Evolutionary conservation across 2,113 vertebrate genomes (phyloP).

Genomic region (Halcyon senegalensis): DNA sequence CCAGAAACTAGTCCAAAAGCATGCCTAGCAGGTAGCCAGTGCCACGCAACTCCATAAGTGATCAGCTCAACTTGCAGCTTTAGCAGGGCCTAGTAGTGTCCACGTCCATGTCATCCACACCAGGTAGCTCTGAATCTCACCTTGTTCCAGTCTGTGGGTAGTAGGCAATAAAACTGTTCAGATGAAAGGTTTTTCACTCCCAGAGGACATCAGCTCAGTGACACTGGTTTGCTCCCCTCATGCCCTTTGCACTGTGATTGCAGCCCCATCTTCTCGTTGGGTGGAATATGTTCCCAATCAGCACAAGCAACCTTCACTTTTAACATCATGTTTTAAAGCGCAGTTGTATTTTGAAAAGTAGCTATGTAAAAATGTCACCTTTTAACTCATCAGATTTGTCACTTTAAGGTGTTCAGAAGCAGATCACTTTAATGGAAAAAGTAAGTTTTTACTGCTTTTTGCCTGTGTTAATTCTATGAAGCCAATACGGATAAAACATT

Average conservation of each 20-base stretch:
- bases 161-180: neutral
- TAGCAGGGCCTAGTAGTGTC: neutral
- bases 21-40: neutral
- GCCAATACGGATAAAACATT: neutral
- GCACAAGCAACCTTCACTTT: neutral
- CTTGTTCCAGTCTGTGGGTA: neutral
- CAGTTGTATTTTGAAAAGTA: neutral
- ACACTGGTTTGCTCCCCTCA: neutral
- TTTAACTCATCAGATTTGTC: slow-evolving; percentile 22
- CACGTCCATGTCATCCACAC: neutral
- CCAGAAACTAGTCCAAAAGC: neutral
- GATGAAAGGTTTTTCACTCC: neutral
- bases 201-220: neutral
- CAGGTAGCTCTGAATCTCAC: neutral
- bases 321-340: neutral
- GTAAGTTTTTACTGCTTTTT: slow-evolving; percentile 1
- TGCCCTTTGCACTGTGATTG: neutral
- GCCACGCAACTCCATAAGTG: neutral
- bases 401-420: slow-evolving; percentile 1
- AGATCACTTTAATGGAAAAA: neutral
- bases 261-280: neutral
- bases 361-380: neutral
- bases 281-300: neutral
- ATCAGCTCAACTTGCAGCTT: neutral
- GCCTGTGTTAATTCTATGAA: neutral